A percentile compares a stretch with the other conserved stretches of the same genome.
Conservation (phyloP, 1,140 invertebrate genomes). For the Euura lappo region DNA sequence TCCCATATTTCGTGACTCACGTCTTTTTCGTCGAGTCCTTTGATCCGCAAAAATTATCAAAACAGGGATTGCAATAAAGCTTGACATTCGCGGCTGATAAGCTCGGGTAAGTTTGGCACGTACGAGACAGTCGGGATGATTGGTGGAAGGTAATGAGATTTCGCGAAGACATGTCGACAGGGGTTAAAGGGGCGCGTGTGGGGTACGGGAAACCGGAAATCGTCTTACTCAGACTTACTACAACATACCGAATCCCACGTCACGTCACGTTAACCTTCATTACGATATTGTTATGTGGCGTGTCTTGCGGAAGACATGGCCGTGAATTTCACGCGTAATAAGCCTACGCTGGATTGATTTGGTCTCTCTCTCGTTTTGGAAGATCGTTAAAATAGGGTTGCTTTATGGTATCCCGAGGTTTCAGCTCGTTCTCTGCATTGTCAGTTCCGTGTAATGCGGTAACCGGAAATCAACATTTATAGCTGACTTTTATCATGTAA, state of each 20-base stretch:
- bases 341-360: neutral
- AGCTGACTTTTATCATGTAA: no score
- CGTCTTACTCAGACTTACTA: neutral
- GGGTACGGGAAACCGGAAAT: neutral
- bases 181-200: neutral
- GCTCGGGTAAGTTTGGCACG: neutral
- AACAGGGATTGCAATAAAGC: neutral
- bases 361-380: neutral
- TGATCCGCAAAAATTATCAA: neutral
- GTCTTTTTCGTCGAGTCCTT: neutral
- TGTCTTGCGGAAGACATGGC: neutral
- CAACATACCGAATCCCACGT: neutral
- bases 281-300: neutral
- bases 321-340: neutral
- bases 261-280: neutral
- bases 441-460: no score
- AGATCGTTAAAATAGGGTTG: neutral
- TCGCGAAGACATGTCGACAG: neutral
- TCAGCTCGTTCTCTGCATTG: neutral
- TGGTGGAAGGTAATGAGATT: neutral
- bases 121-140: neutral
- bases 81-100: neutral
- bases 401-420: neutral
- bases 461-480: no score
- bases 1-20: neutral